Base-by-base conservation (phyloP, 2,888 invertebrate species). In the Eristalis arbustorum region DNA sequence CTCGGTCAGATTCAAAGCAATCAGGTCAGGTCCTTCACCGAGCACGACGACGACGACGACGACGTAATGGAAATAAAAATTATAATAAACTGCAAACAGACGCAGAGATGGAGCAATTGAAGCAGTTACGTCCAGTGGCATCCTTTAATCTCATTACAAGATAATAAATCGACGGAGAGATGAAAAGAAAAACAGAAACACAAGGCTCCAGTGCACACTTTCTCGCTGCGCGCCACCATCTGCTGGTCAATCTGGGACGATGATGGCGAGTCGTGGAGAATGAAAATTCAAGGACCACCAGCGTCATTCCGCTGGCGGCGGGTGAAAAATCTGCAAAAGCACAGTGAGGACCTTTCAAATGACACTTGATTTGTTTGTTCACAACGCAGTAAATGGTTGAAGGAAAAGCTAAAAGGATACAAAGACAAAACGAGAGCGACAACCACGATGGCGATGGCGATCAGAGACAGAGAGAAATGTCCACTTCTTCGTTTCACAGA, bases 361-460 rank as follows among this genome's bases (percentile, higher is more conserved):
- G 81, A 72, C 77, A 85, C 85, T 85, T 72, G 81, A 81, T 85
- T 81, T 81, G 81, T 85, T 85, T 81, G 66, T 64, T 77, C 73
- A 66, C 25, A 85, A 77, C 74, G 69, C 63, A 72, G 72, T 68
- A 85, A 85, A 74, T 74, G 68, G 62, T 22, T 75, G 57, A 31
- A 64, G 40, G 18, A 63, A 59, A 81, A 77, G 82, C 71, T 66
- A 72, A 81, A 82, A 78, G 73, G 73, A 74, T 85, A 68, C 77
- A 81, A 85, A 85, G 84, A 85, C 73, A 73, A 81, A 77, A 64
- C 13, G 37, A 37, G 0, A 3, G 13, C 37, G 13, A 8, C 37
- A 13, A 68, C 28, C 18, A 56, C 49, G 10, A 59, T 22, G 4
- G 25, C 31, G 31, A 31, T 31, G 31, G 31, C 31, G 31, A 31